Evolutionary conservation across 2,888 invertebrate genomes (phyloP), one percentile per base, ranked within the genome.

Genomic region (Plebejus argus): DNA sequence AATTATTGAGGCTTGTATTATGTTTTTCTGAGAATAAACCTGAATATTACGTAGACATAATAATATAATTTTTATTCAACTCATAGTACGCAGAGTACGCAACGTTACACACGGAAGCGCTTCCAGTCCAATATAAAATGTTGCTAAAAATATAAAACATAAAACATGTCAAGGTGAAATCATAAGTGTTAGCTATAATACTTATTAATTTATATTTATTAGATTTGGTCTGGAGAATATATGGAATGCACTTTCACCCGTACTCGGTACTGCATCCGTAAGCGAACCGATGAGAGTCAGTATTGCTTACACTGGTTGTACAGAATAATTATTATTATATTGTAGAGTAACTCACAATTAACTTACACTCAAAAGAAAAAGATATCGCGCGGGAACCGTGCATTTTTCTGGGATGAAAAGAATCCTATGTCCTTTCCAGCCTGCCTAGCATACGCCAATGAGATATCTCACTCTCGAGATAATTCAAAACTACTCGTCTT

Each of bases 171-270:
- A n/a, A 61, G 56, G 76, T 76, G 56, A 33, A 20, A 8, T 35
- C 35, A 56, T 61, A 76, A 23, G 74, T 49, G 74, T 18, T 23
- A 74, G 23, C 39, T 49, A 49, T 53, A 74, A 45, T 53, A 74
- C 49, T n/a, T 74, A 74, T 49, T 61, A 15, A 66, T 18, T 18
- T 66, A 28, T 66, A 18, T 66, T 66, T 76, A 77, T 80, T 70
- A 77, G 78, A 78, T 78, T 78, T 78, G 76, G 77, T 76, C 76
- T 77, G 70, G 75, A 79, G 78, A 80, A 79, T 81, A 78, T 76
- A 79, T 78, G 79, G 80, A 79, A 80, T 81, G 80, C 76, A 81
- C 82, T 82, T 82, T 82, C 81, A 82, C 82, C 80, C 71, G 70
- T 76, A 61, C 39, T 75, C 80, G 70, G 70, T 76, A 61, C 39